Base-by-base conservation (phyloP, 1,140 invertebrate genomes). In the Drosophila repleta region DNA sequence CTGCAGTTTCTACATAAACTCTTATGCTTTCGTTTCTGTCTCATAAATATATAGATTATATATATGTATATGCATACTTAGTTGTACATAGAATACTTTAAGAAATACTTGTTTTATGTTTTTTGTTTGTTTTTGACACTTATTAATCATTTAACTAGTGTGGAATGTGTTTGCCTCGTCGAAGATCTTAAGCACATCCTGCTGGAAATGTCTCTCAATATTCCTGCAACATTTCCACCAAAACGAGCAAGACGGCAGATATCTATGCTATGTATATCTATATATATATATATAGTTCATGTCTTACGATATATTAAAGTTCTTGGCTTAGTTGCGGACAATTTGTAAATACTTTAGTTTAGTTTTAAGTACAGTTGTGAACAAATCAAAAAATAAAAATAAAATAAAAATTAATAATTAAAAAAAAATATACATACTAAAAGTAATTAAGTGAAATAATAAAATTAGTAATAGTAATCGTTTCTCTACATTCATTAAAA, bases 61-160 rank as follows among this genome's bases (percentile, higher is more conserved):
- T 68, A 43, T 24, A 43, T 64, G 62, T 62, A 21, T 35, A 21
- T 68, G 51, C 32, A 43, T 64, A 69, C 21, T 55, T 62, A 51
- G 18, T 73, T 69, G 43, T 74, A 69, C 52, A 74, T 55, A 46
- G 41, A 74, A 74, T 74, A 74, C 71, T 74, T 69, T 69, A 69
- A 52, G 65, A 63, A 73, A 74, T 74, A 74, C 71, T 74, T 74
- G 41, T 74, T 52, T 63, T 60, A 69, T 29, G 29, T 29, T 29
- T 29, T 5, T 29, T 4, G 5, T 58, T 74, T 69, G 68, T 29
- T 62, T 52, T 73, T 67, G 55, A 72, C 69, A 72, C 63, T 60
- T 41, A 41, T 67, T 65, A 58, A 57, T 66, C 63, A 53, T 61
- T 73, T 62, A 73, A 68, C 65, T 68, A 73, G 65, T 61, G 56